phyloP scores from a whole-genome alignment of 2,888 invertebrate genomes.

The Litoditis marina region DNA sequence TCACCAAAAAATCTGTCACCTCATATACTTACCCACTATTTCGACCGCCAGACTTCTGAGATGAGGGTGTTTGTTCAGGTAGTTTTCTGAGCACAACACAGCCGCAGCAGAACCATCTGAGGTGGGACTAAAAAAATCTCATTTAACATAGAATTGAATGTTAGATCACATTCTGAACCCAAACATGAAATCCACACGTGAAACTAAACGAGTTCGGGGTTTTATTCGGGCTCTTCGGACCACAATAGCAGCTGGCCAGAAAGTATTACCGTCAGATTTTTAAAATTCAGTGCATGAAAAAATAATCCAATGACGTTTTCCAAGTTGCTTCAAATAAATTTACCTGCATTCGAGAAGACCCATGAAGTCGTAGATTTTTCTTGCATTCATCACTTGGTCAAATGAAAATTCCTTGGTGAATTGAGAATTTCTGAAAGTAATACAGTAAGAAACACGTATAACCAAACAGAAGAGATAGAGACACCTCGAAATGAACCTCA shows the following conservation, averaged over 20 bases:
- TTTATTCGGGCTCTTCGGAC: too few species aligned
- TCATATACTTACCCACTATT: slow-evolving; percentile 75
- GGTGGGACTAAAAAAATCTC: slow-evolving; percentile 72
- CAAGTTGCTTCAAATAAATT: too few species aligned
- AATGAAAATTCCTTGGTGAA: slow-evolving; percentile 85
- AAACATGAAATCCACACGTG: too few species aligned
- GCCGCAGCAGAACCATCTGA: slow-evolving; percentile 96
- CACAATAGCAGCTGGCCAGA: too few species aligned
- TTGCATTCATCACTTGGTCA: slow-evolving; percentile 83
- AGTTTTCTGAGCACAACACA: slow-evolving; percentile 83
- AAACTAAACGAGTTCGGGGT: too few species aligned
- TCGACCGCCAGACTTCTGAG: slow-evolving; percentile 85
- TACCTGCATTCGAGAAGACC: slow-evolving; percentile 94
- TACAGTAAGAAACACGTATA: too few species aligned
- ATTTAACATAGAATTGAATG: background rate
- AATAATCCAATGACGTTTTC: too few species aligned
- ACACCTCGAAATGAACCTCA: too few species aligned
- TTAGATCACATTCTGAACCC: too few species aligned
- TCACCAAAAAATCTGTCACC: background rate
- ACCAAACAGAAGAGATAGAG: too few species aligned
- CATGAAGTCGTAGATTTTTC: slow-evolving; percentile 83
- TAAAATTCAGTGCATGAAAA: too few species aligned
- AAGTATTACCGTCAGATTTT: too few species aligned
- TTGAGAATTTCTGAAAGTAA: slow-evolving; percentile 75
- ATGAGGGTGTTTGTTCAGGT: slow-evolving; percentile 74